phyloP scores from a whole-genome alignment of 2,797 vertebrate species.

The Sphenopsis melanotis region DNA sequence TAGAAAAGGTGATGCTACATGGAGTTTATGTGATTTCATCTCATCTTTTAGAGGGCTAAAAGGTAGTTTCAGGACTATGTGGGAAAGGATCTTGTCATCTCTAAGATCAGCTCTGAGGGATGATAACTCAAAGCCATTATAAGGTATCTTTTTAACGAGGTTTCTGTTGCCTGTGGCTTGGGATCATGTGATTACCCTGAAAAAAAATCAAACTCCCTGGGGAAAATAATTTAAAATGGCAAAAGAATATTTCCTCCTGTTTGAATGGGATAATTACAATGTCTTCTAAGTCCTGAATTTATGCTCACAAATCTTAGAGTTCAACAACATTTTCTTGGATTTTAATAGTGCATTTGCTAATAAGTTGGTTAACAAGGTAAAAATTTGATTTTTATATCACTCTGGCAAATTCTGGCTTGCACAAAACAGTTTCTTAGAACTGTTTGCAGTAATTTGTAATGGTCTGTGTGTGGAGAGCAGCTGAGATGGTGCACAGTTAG shows the following conservation, averaged over 20 bases:
- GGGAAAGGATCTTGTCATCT: neutral
- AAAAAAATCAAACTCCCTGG: neutral
- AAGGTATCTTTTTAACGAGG: neutral
- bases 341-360: neutral
- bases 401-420: neutral
- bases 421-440: neutral
- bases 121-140: neutral
- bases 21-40: neutral
- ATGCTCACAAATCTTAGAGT: neutral
- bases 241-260: neutral
- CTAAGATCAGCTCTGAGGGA: neutral
- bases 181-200: neutral
- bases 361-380: neutral
- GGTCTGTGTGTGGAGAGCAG: neutral
- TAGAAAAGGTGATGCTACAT: constrained; percentile 83
- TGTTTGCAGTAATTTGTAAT: neutral
- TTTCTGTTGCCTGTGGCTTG: neutral
- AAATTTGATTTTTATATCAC: neutral
- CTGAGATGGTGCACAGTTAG: neutral
- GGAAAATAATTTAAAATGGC: neutral
- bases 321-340: neutral
- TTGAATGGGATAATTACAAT: neutral
- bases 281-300: neutral
- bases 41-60: neutral
- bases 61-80: neutral